These are phyloP conservation scores for Phallusia fumigata DNA, from an alignment of 23 tunicate species.

Conservation along the genomic window DNA sequence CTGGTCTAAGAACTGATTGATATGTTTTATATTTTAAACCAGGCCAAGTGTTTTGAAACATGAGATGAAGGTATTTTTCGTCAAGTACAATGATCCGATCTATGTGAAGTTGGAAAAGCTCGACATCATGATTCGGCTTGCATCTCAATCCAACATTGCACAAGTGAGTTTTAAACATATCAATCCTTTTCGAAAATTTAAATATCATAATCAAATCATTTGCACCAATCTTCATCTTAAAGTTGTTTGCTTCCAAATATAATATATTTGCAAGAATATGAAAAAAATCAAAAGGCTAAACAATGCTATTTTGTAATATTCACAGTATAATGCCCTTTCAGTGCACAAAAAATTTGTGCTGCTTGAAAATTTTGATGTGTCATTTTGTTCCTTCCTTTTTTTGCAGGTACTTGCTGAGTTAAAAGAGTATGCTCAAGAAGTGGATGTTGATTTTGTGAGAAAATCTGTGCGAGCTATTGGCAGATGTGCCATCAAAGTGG, in stretches of 20 bases:
- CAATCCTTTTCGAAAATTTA: not conserved
- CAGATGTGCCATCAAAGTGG: conserved; percentile 98
- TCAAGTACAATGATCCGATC: conserved; percentile 98
- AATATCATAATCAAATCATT: too few relatives aligned
- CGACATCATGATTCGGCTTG: conserved; percentile 98
- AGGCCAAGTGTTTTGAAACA: conserved; percentile 73
- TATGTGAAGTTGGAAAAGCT: conserved; percentile 96
- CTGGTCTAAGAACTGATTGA: not conserved
- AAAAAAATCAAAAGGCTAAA: too few relatives aligned
- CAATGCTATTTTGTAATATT: too few relatives aligned
- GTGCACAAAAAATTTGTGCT: conserved; percentile 1
- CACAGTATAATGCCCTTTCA: too few relatives aligned
- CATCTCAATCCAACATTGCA: conserved; percentile 92
- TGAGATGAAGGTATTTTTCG: conserved; percentile 94
- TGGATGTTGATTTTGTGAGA: conserved; percentile 97
- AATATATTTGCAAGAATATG: too few relatives aligned
- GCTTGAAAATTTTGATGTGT: too few relatives aligned
- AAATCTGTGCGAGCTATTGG: conserved; percentile 99
- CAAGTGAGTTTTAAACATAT: conserved; percentile 41
- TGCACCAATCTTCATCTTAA: too few relatives aligned
- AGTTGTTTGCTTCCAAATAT: too few relatives aligned
- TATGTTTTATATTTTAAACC: not conserved
- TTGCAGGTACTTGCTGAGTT: conserved; percentile 89
- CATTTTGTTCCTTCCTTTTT: not conserved
- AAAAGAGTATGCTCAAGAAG: conserved; percentile 98